Base-by-base conservation (phyloP, 2,888 invertebrate genomes). In the Sarcophaga rosellei region DNA sequence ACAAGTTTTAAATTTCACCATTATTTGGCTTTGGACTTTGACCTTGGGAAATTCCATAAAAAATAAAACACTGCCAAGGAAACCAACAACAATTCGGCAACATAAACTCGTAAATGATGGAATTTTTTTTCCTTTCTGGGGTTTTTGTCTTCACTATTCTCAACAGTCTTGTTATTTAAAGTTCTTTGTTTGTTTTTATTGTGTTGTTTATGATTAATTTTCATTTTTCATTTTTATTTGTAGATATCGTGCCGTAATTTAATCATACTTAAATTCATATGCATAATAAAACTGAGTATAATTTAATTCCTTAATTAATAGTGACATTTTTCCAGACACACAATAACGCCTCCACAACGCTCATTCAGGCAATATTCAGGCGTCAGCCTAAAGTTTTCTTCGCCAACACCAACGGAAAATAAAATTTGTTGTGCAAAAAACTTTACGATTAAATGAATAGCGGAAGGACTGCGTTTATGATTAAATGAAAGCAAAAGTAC, bases 241-340 rank as follows among this genome's bases (percentile, higher is more conserved):
- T 17, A 53, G 8, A 61, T 77, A 61, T 45, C 74, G 53, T 82
- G 66, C 72, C 47, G 70, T 78, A 81, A 82, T 86, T 79, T 86
- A 86, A 86, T 86, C 23, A 70, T 75, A 81, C 61, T 86, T 75
- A 77, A 78, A 66, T 21, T 21, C 66, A 47, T 62, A 82, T 12
- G 47, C 70, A 68, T 20, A 70, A 66, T 59, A 45, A 70, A 70
- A 63, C 11, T 15, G n/a, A 47, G 62, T 75, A 70, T 65, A 75
- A 83, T 80, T 82, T 73, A 76, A 74, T 72, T 81, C 65, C 77
- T 86, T 83, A 83, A 86, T 86, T 83, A 76, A 75, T 61, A 81
- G 74, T 78, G 86, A 78, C 86, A 86, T 69, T 81, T 69, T 81
- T 66, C 62, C 86, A 78, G 84, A 86, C 85, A 86, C 85, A 86